Evolutionary conservation across 2,888 invertebrate genomes (phyloP).

Genomic region (Stenolophus ochropezus): DNA sequence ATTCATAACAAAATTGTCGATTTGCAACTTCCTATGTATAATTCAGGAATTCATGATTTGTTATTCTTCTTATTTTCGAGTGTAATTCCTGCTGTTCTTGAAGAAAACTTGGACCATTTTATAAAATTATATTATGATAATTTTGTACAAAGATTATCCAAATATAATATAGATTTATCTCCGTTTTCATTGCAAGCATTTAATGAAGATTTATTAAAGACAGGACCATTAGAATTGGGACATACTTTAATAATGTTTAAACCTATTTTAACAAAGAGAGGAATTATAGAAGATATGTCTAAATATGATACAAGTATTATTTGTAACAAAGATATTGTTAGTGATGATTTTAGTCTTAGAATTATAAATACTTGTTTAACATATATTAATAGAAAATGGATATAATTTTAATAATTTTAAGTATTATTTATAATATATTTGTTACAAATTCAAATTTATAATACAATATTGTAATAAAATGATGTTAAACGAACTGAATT

Average conservation of each 20-base stretch:
- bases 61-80: conserved; percentile 77
- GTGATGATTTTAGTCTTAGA: conserved; percentile 69
- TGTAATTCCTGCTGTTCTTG: conserved; percentile 71
- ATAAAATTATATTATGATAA: conserved; percentile 74
- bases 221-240: conserved; percentile 72
- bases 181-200: conserved; percentile 72
- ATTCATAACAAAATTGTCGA: conserved; percentile 77
- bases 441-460: too few species aligned
- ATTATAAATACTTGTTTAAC: conserved; percentile 69
- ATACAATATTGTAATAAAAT: too few species aligned
- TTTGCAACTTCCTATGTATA: conserved; percentile 76
- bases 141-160: conserved; percentile 72
- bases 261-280: conserved; percentile 73
- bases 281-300: conserved; percentile 72
- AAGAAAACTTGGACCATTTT: conserved; percentile 74
- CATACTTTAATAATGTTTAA: conserved; percentile 75
- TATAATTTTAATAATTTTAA: conserved; percentile 63
- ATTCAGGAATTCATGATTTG: conserved; percentile 75
- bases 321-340: conserved; percentile 69
- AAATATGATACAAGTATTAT: conserved; percentile 72
- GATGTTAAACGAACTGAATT: too few species aligned
- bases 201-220: conserved; percentile 71
- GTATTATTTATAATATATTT: too few species aligned
- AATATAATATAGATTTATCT: conserved; percentile 69
- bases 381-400: conserved; percentile 69